These are phyloP conservation scores for Peucedramus taeniatus DNA, from an alignment of 2,113 vertebrate species.

Conservation along the genomic window DNA sequence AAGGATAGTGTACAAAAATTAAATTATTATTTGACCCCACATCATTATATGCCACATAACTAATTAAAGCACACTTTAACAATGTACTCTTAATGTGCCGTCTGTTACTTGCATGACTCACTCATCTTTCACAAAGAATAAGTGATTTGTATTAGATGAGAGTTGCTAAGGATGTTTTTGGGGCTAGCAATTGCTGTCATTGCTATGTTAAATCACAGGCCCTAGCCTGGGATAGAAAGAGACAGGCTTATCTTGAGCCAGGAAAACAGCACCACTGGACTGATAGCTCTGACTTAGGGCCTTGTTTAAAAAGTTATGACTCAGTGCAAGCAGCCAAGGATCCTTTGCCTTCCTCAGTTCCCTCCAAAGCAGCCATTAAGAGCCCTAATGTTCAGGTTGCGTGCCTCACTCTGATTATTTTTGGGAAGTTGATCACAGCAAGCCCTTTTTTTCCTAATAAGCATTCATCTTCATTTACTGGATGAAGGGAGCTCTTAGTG, in stretches of 20 bases:
- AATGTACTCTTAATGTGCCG: conserved; percentile 74
- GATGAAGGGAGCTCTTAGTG: conserved; percentile 67
- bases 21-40: conserved; percentile 87
- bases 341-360: conserved; percentile 57
- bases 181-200: conserved; percentile 77
- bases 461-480: conserved; percentile 79
- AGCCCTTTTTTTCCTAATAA: conserved; percentile 64
- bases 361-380: conserved; percentile 71
- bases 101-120: conserved; percentile 76
- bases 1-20: conserved; percentile 83
- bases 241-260: conserved; percentile 80
- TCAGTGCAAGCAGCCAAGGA: conserved; percentile 70
- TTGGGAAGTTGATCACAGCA: conserved; percentile 70
- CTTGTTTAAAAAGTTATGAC: conserved; percentile 81
- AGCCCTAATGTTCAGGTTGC: conserved; percentile 80
- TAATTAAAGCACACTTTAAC: conserved; percentile 81
- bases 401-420: conserved; percentile 77
- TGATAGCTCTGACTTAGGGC: conserved; percentile 78
- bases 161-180: conserved; percentile 74
- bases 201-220: conserved; percentile 77
- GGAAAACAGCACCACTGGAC: conserved; percentile 73
- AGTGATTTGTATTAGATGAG: conserved; percentile 80
- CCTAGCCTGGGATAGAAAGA: conserved; percentile 75
- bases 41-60: conserved; percentile 82
- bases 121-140: conserved; percentile 79